Base-by-base conservation (phyloP, 1,140 invertebrate species). In the Acromyrmex echinatior region DNA sequence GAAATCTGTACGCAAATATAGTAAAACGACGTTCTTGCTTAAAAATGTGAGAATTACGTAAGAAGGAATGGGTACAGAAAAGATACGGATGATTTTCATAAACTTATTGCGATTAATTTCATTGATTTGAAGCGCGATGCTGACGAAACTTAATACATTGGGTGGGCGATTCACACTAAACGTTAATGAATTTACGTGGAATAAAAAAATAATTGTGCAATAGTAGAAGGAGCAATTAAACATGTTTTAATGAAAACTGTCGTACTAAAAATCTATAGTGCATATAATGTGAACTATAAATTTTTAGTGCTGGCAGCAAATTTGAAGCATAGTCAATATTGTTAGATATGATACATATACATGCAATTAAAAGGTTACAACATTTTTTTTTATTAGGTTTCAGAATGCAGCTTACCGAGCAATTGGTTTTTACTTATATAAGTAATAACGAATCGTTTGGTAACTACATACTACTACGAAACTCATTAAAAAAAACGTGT, bases 61-160 rank as follows among this genome's bases (percentile, higher is more conserved):
- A 28, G 2, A 28, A 56, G 25, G 18, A 49, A 71, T 18, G 25
- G 14, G 21, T 21, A 9, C 60, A 45, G 18, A 53, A 10, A 56
- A 70, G 78, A 70, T 56, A 70, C 1, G 49, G 7, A 39, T 39
- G 21, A 58, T 45, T 81, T 81, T 81, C 65, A 56, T 56, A 81
- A 39, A 81, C 31, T 81, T 14, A 28, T 56, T 7, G 10, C 14
- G 28, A 35, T 56, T 35, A 21, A 16, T 14, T 68, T 35, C 78
- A 39, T 80, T 56, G 49, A 70, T 68, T 49, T 25, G 62, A 16
- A 0, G 25, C 25, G 25, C 25, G 28, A 3, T 5, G 18, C 9
- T 28, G 10, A 58, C 5, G 18, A 28, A 16, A 14, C 10, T n/a
- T 45, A 68, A 25, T 5, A 70, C 6, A 49, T 7, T 14, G 35